Evolutionary conservation across 2,797 vertebrate species (phyloP), one percentile per base, ranked within the genome.

Genomic region (Apogon hyalosoma): DNA sequence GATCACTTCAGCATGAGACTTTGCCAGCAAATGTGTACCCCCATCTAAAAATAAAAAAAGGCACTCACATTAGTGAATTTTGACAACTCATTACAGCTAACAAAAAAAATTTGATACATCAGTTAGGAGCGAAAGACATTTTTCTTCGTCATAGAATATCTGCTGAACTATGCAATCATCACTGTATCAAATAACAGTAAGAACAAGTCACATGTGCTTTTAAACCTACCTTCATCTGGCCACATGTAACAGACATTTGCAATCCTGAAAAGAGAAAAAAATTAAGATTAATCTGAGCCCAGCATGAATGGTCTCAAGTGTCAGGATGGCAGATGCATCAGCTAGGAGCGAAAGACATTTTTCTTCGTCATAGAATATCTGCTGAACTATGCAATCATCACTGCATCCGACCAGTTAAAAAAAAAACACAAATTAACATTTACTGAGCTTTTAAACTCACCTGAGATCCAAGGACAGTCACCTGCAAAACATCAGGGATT

Each of bases 371-470:
- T 0, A 0, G 63, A 59, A 15, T 3, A 49, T 96, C 95, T 81
- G 96, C 75, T 96, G 95, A 97, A 97, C 96, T 96, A 94, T 92
- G 86, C 75, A 0, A 1, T 95, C 95, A 97, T 96, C 96, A 96
- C 36, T 66, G 88, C 85, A 93, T 75, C 82, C 42, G 8, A 36
- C 9, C 24, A 28, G 24, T 28, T 28, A 28, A 28, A 28, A 28
- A 28, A 28, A 28, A 3, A 28, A 28, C n/a, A 21, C 3, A 21
- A 28, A 6, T 28, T 28, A 6, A 24, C 2, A 24, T 24, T 24
- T 24, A 24, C 21, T 5, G 6, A 21, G 2, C 19, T 36, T 36
- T 36, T 36, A 36, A 36, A 36, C 33, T 36, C 33, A 36, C 33
- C 33, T 36, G 33, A 36, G 31, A 38, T 2, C 6, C 11, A 31